Conservation (phyloP, 2,888 invertebrate species). For the Brassicogethes aeneus region DNA sequence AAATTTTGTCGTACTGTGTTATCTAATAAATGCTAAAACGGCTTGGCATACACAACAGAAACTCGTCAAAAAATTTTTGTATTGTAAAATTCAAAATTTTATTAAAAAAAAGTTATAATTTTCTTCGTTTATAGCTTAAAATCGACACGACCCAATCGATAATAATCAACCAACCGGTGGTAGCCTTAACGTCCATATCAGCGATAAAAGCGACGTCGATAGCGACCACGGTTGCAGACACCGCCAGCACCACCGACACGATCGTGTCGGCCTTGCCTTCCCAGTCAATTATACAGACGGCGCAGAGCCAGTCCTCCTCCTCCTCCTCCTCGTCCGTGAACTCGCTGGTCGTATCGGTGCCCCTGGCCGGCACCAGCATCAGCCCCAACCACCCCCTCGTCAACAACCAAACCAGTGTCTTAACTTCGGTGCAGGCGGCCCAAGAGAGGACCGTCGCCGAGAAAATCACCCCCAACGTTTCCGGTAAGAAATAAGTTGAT, state of each 20-base stretch:
- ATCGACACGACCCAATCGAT: conserved; percentile 31
- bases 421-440: conserved; percentile 19
- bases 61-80: no score
- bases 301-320: conserved; percentile 17
- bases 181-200: conserved; percentile 33
- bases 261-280: conserved; percentile 14
- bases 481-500: no score
- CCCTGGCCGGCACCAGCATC: conserved; percentile 45
- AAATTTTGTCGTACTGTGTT: no score
- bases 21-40: not conserved
- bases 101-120: not conserved
- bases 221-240: conserved; percentile 12
- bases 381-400: conserved; percentile 34
- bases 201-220: conserved; percentile 23
- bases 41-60: no score
- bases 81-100: not conserved
- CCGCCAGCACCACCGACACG: conserved; percentile 6
- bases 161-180: conserved; percentile 30
- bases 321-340: conserved; percentile 21
- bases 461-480: no score
- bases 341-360: conserved; percentile 54
- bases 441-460: conserved; percentile 13
- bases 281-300: conserved; percentile 20
- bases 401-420: conserved; percentile 28
- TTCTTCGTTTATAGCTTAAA: conserved; percentile 20